Conservation (phyloP, 2,888 invertebrate species). For the Gibbula magus region DNA sequence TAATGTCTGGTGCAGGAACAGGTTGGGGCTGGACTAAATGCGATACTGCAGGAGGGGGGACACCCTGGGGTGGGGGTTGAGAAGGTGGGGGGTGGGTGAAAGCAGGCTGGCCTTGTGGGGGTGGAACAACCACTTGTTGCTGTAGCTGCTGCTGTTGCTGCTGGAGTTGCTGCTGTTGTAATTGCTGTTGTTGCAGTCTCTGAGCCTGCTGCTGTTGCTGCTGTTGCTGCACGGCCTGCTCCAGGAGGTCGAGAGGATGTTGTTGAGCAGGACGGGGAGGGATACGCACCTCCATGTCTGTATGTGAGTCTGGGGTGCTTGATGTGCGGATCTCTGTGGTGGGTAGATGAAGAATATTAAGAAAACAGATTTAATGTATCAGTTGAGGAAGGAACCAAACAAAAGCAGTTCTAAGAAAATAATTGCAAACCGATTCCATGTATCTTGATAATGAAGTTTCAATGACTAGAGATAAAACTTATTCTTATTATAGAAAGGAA, state of each 20-base stretch:
- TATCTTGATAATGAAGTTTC: too few species aligned
- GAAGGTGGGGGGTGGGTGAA: constrained; percentile 29
- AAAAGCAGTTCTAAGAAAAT: too few species aligned
- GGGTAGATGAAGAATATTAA: too few species aligned
- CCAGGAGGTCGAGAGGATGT: constrained; percentile 66
- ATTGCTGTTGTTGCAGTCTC: constrained; percentile 25
- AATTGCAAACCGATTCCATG: too few species aligned
- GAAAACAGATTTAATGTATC: too few species aligned
- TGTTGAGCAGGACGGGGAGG: constrained; percentile 45
- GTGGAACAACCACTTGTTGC: constrained; percentile 30
- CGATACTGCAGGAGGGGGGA: constrained; percentile 20
- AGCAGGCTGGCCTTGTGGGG: constrained; percentile 32
- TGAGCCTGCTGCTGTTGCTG: constrained; percentile 46
- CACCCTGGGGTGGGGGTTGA: constrained; percentile 27
- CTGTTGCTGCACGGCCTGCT: constrained; percentile 53
- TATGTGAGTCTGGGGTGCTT: constrained; percentile 16
- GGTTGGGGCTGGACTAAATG: constrained; percentile 6
- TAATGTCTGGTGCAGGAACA: constrained; percentile 3
- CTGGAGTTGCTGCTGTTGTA: constrained; percentile 37
- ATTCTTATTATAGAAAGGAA: too few species aligned
- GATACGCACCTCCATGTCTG: constrained; percentile 24
- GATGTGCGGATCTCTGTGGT: neutral
- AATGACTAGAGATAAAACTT: too few species aligned
- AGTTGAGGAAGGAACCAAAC: too few species aligned
- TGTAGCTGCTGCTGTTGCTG: constrained; percentile 42